These are phyloP conservation scores for Dryadula phaetusa DNA, from an alignment of 2,888 invertebrate species.

Conservation along the genomic window DNA sequence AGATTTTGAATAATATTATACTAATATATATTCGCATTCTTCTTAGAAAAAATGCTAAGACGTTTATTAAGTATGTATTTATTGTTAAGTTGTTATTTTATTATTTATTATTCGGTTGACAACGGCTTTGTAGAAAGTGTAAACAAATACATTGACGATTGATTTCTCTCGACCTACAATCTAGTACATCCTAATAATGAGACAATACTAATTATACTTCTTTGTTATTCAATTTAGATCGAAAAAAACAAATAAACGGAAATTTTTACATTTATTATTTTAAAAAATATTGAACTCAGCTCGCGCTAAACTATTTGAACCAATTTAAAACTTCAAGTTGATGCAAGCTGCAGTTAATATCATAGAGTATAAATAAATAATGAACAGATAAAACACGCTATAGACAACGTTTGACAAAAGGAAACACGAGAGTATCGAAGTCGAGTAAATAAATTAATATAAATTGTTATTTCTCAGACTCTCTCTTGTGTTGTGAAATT, in stretches of 20 bases:
- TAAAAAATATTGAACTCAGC: not conserved
- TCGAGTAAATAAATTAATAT: no score
- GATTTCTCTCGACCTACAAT: not conserved
- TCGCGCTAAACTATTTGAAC: constrained; percentile 16
- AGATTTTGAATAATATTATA: not conserved
- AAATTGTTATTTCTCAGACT: no score
- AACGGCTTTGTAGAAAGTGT: constrained; percentile 59
- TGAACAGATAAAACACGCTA: not conserved
- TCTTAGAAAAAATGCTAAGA: not conserved
- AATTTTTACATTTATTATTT: not conserved
- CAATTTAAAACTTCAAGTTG: constrained; percentile 20
- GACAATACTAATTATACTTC: not conserved
- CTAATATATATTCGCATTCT: not conserved
- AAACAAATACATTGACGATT: constrained; percentile 49
- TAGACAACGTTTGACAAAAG: not conserved
- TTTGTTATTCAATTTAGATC: not conserved
- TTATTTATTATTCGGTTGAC: constrained; percentile 51
- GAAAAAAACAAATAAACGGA: not conserved
- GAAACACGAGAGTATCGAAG: no score
- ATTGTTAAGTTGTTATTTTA: constrained; percentile 3
- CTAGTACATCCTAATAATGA: not conserved
- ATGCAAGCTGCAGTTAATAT: constrained; percentile 17
- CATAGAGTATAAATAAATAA: constrained; percentile 13
- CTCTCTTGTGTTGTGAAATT: no score
- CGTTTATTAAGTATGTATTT: not conserved